A percentile compares a stretch with the other conserved stretches of the same genome.
Evolutionary conservation across 2,113 vertebrate species (phyloP).

Genomic region (Hemicordylus capensis): DNA sequence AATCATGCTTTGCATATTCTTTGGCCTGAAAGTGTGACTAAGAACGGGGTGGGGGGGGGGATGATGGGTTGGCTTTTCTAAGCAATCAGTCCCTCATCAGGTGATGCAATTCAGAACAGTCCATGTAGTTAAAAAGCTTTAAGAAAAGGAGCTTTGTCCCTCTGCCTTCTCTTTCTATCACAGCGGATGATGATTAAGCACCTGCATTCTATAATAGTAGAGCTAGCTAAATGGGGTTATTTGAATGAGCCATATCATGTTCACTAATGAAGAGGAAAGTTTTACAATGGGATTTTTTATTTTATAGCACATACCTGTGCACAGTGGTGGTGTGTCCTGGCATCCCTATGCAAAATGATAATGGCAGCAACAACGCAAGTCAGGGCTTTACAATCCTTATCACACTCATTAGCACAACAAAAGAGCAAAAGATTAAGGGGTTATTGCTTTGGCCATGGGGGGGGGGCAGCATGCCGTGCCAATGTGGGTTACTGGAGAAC

Average conservation of each 20-base stretch:
- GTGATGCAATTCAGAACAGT: constrained; percentile 45
- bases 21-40: neutral
- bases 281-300: constrained; percentile 36
- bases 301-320: constrained; percentile 23
- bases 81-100: constrained; percentile 41
- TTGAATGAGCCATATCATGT: constrained; percentile 30
- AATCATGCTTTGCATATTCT: constrained; percentile 55
- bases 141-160: constrained; percentile 60
- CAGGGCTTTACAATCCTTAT: neutral
- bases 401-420: neutral
- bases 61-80: neutral
- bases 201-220: constrained; percentile 51
- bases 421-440: neutral
- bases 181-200: constrained; percentile 1
- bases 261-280: constrained; percentile 31
- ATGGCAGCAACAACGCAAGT: neutral
- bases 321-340: neutral
- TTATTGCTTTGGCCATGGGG: too few species aligned
- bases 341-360: constrained; percentile 1
- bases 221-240: constrained; percentile 20
- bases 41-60: neutral
- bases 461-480: neutral
- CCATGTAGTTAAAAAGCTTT: constrained; percentile 10
- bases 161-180: neutral
- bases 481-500: neutral